phyloP scores from a whole-genome alignment of 2,888 invertebrate genomes.

The Oligia latruncula region DNA sequence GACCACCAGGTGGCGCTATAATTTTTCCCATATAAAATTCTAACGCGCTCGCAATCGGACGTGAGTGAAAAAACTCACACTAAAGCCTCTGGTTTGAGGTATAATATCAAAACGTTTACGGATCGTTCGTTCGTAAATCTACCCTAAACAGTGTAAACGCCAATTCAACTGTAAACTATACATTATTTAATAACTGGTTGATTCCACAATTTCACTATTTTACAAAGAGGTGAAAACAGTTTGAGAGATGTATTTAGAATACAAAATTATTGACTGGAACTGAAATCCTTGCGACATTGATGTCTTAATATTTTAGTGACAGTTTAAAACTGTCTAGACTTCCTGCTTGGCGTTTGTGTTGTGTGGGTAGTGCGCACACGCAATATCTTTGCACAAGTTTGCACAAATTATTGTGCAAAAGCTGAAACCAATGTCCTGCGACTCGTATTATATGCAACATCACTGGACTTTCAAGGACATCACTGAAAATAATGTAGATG shows the following conservation, averaged over 20 bases:
- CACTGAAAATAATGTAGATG: neutral
- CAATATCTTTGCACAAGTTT: neutral
- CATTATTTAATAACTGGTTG: conserved; percentile 52
- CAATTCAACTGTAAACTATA: conserved; percentile 40
- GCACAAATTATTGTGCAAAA: neutral
- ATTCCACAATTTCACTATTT: conserved; percentile 65
- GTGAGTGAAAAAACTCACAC: too few relatives aligned
- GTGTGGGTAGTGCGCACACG: neutral
- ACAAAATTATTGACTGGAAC: conserved; percentile 73
- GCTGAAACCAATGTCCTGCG: neutral
- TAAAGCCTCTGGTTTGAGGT: neutral
- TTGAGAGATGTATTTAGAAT: conserved; percentile 77
- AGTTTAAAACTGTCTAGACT: neutral
- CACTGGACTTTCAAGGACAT: neutral
- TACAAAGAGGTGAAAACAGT: conserved; percentile 79
- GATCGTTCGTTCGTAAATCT: conserved; percentile 1
- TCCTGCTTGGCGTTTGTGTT: neutral
- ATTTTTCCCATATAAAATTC: too few relatives aligned
- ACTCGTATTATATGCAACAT: neutral
- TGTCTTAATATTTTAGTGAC: neutral
- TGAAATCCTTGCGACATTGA: conserved; percentile 61
- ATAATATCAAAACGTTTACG: neutral
- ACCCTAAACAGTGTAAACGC: conserved; percentile 55
- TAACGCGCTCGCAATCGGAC: too few relatives aligned
- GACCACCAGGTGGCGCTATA: too few relatives aligned